Base-by-base conservation (phyloP, 2,888 invertebrate species). In the Tiliacea citrago region DNA sequence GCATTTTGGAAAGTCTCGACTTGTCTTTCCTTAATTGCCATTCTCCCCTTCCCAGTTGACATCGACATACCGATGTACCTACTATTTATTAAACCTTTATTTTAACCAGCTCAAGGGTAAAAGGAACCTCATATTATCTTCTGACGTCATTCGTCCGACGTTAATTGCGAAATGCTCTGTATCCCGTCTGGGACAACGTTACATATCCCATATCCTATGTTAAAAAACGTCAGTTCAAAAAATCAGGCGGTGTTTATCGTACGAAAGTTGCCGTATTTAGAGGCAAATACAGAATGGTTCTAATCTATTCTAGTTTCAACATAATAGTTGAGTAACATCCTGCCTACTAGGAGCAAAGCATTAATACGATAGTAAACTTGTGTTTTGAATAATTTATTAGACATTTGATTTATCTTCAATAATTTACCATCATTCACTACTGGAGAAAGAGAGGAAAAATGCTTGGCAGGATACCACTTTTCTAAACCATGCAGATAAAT, bases 1-100 rank as follows among this genome's bases (percentile, higher is more conserved):
- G 74, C 13, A 74, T 81, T 78, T 81, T 70, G 79, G 60, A 70
- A 82, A 70, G 79, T 57, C 69, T 68, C 60, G 39, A 60, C 66
- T 63, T 24, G 81, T 78, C 73, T 68, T 55, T 73, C 69, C 69
- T 13, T 72, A 67, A 5, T 16, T 58, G 61, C 29, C 60, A 12
- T 1, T 58, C 47, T 61, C n/a, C 47, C 29, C n/a, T 68, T 65
- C 29, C 49, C 69, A 58, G 69, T 68, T 68, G 39, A 45, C 29
- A 47, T 35, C 24, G 69, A 58, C 61, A 68, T 77, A 51, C 69
- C 29, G 0, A 47, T 49, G 51, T 66, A n/a, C 24, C 2, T 24
- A 62, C 53, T 67, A 66, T 77, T 75, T 68, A 76, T 24, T 53
- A 58, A 82, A 82, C 29, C 53, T 62, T 70, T 55, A 72, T 70